These are phyloP conservation scores for Catamblyrhynchus diadema DNA, from an alignment of 2,797 vertebrate species.

Conservation along the genomic window DNA sequence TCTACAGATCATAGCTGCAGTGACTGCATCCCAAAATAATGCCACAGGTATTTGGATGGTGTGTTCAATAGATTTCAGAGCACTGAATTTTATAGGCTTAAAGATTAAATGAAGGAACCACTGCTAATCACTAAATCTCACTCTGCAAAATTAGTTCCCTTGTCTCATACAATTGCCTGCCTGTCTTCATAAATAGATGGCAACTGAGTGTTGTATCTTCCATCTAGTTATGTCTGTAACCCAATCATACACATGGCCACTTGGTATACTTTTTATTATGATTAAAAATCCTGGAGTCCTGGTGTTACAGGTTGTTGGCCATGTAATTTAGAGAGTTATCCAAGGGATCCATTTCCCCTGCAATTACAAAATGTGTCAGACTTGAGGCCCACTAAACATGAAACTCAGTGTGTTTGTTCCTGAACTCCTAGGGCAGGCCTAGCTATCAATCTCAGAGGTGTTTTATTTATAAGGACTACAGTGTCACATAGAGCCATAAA, in stretches of 20 bases:
- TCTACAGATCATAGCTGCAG: neutral
- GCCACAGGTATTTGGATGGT: neutral
- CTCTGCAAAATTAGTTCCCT: constrained; percentile 10
- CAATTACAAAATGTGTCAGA: neutral
- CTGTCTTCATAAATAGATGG: constrained; percentile 52
- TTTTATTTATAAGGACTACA: neutral
- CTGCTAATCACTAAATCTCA: constrained; percentile 31
- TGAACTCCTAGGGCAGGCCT: neutral
- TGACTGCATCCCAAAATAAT: neutral
- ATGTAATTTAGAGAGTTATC: neutral
- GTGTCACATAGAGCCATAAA: neutral
- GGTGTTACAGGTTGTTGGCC: neutral
- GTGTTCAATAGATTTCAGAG: neutral
- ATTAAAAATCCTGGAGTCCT: neutral
- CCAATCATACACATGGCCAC: constrained; percentile 26
- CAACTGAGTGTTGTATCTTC: neutral
- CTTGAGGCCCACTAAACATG: neutral
- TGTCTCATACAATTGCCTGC: constrained; percentile 8
- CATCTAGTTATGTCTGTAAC: constrained; percentile 24
- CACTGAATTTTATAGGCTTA: constrained; percentile 16
- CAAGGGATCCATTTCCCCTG: neutral
- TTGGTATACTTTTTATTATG: constrained; percentile 28
- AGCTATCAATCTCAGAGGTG: neutral
- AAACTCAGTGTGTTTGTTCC: neutral
- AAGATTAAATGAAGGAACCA: neutral